These are phyloP conservation scores for Eristalinus sepulchralis DNA, from an alignment of 2,888 invertebrate genomes.

Conservation along the genomic window DNA sequence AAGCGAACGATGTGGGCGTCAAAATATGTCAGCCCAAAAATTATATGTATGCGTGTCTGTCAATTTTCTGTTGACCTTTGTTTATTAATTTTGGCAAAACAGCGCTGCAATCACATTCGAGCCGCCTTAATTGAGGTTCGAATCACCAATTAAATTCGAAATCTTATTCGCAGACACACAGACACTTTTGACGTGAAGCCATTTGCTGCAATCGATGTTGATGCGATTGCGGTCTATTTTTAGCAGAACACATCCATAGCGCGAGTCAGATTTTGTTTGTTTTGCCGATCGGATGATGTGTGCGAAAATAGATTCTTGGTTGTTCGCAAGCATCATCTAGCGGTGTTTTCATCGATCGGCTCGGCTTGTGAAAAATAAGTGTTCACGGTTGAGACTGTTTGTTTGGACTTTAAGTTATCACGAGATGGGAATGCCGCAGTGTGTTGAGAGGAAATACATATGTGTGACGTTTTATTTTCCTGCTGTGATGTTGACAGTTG, in stretches of 20 bases:
- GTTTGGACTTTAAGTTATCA: background rate
- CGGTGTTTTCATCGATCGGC: background rate
- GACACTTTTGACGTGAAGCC: background rate
- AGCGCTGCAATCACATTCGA: background rate
- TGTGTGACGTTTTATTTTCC: background rate
- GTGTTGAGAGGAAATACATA: background rate
- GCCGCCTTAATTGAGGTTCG: background rate
- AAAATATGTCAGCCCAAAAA: background rate
- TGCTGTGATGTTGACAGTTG: no score
- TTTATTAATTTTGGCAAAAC: background rate
- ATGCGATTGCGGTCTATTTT: background rate
- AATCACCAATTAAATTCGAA: background rate
- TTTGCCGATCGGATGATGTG: conserved; percentile 47
- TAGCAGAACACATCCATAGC: background rate
- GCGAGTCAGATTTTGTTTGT: conserved; percentile 22
- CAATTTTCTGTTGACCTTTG: background rate
- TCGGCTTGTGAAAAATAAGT: background rate
- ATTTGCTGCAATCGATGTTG: background rate
- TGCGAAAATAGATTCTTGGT: conserved; percentile 56
- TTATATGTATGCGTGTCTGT: background rate
- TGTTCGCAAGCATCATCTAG: background rate
- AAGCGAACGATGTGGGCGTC: background rate
- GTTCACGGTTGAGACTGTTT: background rate
- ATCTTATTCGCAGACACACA: background rate
- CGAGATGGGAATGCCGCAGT: background rate